Base-by-base conservation (phyloP, 2,888 invertebrate genomes). In the Clitarchus hookeri region DNA sequence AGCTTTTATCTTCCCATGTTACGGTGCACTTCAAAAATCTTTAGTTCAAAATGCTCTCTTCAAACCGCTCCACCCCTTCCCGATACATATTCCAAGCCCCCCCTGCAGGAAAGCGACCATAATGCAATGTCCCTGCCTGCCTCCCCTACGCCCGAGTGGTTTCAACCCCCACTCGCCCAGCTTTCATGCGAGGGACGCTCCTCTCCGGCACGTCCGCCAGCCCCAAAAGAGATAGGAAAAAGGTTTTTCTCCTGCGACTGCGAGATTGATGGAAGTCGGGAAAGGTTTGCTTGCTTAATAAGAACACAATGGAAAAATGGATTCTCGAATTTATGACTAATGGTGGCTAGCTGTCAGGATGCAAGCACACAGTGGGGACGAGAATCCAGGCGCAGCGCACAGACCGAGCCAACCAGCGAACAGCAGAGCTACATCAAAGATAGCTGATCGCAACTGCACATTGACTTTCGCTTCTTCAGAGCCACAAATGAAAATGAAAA, bases 291-390 rank as follows among this genome's bases (percentile, higher is more conserved):
- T 86, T 86, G 87, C 88, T 88, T 88, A 88, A 88, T 88, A 88
- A 88, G 88, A 88, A 88, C 87, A 88, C 88, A 88, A 88, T 88
- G 86, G 88, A 88, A 88, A 88, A 88, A 88, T 88, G 88, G 87
- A 88, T 87, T 88, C 88, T 86, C 87, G 84, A 86, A 86, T 87
- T 88, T 88, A 88, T 88, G 88, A 88, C 88, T 88, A 89, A 88
- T 88, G 88, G 88, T 88, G 79, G 86, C 87, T 85, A 13, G 88
- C 88, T 88, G 88, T 88, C 88, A 88, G 87, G 84, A 84, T 85
- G 86, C 85, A 78, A 65, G 86, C 86, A 53, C 84, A 80, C 82
- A 44, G 54, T 79, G 84, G 84, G 53, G 84, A 78, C 26, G 83
- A 25, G 65, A 26, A 80, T 48, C 48, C 48, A 53, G 85, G 80